Evolutionary conservation across 1,140 invertebrate species (phyloP).

Genomic region (Ctenoplectra terminalis): DNA sequence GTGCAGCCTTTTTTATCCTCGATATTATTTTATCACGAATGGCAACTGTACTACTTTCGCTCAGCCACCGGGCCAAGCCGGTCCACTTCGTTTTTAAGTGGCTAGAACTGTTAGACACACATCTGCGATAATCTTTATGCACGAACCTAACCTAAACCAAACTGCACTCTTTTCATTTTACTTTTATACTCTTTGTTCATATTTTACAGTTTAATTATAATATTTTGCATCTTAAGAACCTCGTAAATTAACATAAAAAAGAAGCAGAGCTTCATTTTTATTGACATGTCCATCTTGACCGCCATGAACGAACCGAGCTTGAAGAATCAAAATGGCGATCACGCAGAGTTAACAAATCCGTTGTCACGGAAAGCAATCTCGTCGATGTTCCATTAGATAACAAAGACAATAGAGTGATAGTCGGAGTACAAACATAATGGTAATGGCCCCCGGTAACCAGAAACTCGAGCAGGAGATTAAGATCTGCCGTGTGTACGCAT

Average conservation of each 20-base stretch:
- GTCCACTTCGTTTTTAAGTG: conserved; percentile 79
- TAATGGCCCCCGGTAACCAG: conserved; percentile 69
- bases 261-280: too few species aligned
- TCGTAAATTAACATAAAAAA: too few species aligned
- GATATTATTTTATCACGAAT: conserved; percentile 78
- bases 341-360: conserved; percentile 28
- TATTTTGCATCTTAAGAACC: too few species aligned
- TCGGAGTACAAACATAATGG: conserved; percentile 65
- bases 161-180: neutral
- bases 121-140: conserved; percentile 72
- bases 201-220: neutral
- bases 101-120: conserved; percentile 62
- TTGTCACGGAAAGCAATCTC: conserved; percentile 14
- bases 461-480: conserved; percentile 71
- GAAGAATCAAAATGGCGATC: neutral
- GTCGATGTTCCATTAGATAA: conserved; percentile 54
- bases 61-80: conserved; percentile 58
- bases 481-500: conserved; percentile 68
- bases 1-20: conserved; percentile 70
- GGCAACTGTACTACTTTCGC: conserved; percentile 79
- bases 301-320: too few species aligned
- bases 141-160: neutral
- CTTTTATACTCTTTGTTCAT: neutral
- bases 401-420: conserved; percentile 67
- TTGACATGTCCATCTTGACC: too few species aligned